phyloP scores from a whole-genome alignment of 2,888 invertebrate genomes.

The Electrophaes corylata region DNA sequence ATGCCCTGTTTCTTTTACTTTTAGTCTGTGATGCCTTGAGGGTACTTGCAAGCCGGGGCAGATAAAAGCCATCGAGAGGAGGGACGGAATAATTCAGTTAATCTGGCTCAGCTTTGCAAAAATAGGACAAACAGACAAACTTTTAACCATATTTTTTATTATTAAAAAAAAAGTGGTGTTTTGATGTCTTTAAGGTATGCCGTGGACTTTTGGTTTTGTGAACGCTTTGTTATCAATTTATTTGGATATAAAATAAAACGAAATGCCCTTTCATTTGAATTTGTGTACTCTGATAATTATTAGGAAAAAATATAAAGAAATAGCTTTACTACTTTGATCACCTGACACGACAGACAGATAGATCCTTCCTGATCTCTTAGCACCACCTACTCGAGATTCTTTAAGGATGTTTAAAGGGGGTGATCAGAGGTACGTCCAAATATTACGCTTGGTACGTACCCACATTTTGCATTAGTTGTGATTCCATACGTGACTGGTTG shows the following conservation, averaged over 20 bases:
- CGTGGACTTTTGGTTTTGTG: constrained; percentile 13
- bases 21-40: neutral
- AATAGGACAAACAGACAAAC: too few species aligned
- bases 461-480: too few species aligned
- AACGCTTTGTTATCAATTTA: constrained; percentile 16
- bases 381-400: too few species aligned
- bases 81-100: neutral
- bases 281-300: neutral
- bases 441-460: too few species aligned
- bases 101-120: too few species aligned
- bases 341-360: too few species aligned
- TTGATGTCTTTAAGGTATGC: constrained; percentile 29
- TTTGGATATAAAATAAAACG: constrained; percentile 4
- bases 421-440: too few species aligned
- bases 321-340: neutral
- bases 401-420: too few species aligned
- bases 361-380: too few species aligned
- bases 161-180: constrained; percentile 7
- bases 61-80: neutral
- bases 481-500: too few species aligned
- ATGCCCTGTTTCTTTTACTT: neutral
- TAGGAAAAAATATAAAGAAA: too few species aligned
- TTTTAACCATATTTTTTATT: too few species aligned
- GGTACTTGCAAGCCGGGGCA: neutral
- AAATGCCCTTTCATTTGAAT: neutral